phyloP scores from a whole-genome alignment of 2,888 invertebrate genomes.

The Cephus pygmeus region DNA sequence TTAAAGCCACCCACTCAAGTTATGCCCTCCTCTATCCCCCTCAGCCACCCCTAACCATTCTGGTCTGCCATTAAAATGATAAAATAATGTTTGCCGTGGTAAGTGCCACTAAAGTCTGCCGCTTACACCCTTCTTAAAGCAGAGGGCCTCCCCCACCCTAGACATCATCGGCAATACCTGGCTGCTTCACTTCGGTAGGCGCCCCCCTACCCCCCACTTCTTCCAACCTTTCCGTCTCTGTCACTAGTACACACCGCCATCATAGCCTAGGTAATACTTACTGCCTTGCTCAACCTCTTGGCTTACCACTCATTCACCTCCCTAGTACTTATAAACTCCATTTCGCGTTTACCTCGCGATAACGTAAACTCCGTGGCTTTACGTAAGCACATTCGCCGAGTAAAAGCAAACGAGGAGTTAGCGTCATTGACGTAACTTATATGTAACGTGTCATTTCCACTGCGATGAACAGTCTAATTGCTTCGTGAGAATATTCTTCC shows the following conservation, averaged over 20 bases:
- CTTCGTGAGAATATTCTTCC: neutral
- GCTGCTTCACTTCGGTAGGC: constrained; percentile 3
- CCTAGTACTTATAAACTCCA: constrained; percentile 34
- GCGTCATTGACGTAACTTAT: neutral
- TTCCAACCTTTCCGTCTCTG: neutral
- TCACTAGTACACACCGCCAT: neutral
- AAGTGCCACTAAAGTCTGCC: constrained; percentile 58
- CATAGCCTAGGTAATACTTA: constrained; percentile 15
- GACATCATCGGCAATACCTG: constrained; percentile 10
- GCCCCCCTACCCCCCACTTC: too few relatives aligned
- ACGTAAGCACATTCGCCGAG: neutral
- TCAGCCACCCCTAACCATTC: neutral
- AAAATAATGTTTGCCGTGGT: constrained; percentile 63
- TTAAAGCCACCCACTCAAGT: constrained; percentile 1
- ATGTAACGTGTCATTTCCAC: neutral
- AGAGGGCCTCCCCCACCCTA: neutral
- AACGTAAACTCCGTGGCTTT: neutral
- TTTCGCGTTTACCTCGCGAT: constrained; percentile 1
- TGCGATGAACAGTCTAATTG: neutral
- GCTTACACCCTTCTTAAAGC: constrained; percentile 34
- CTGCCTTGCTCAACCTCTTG: constrained; percentile 50
- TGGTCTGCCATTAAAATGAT: constrained; percentile 50
- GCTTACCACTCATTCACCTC: constrained; percentile 44
- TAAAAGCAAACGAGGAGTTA: neutral
- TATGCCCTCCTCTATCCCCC: neutral